Conservation (phyloP, 2,888 invertebrate species). For the Drosophila demipolita region DNA sequence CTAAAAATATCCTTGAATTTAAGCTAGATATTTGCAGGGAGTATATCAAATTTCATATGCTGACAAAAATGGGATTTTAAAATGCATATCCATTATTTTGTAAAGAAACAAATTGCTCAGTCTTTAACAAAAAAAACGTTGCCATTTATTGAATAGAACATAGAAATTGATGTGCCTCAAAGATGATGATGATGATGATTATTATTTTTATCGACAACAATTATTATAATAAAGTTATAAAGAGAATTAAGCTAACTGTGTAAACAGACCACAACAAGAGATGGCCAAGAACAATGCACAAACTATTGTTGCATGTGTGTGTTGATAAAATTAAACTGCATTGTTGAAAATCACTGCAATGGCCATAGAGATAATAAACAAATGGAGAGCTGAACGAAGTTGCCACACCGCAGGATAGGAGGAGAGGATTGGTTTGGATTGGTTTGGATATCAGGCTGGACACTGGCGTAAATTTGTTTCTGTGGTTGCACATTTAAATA, state of each 20-base stretch:
- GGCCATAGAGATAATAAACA: slow-evolving; percentile 69
- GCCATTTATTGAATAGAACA: slow-evolving; percentile 19
- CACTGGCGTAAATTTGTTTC: slow-evolving; percentile 41
- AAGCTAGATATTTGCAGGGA: neutral
- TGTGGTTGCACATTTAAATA: slow-evolving; percentile 67
- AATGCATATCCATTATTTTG: neutral
- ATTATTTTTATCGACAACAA: slow-evolving; percentile 24
- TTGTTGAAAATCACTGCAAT: slow-evolving; percentile 73
- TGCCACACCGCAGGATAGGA: slow-evolving; percentile 13
- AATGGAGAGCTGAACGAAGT: slow-evolving; percentile 31
- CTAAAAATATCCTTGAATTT: slow-evolving; percentile 3
- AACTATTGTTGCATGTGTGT: slow-evolving; percentile 22
- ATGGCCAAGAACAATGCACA: slow-evolving; percentile 22
- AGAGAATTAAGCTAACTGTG: slow-evolving; percentile 28
- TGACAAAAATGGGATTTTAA: neutral
- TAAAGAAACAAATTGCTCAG: slow-evolving; percentile 8
- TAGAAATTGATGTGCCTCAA: slow-evolving; percentile 29
- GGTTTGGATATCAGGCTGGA: slow-evolving; percentile 12
- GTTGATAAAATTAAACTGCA: slow-evolving; percentile 72
- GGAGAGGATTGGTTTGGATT: neutral
- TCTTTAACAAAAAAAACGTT: slow-evolving; percentile 6
- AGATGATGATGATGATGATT: slow-evolving; percentile 9
- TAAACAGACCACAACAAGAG: slow-evolving; percentile 13
- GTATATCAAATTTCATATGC: neutral
- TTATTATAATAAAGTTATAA: slow-evolving; percentile 25